Evolutionary conservation across 1,140 invertebrate species (phyloP).

Genomic region (Dolichoris vasculosae): DNA sequence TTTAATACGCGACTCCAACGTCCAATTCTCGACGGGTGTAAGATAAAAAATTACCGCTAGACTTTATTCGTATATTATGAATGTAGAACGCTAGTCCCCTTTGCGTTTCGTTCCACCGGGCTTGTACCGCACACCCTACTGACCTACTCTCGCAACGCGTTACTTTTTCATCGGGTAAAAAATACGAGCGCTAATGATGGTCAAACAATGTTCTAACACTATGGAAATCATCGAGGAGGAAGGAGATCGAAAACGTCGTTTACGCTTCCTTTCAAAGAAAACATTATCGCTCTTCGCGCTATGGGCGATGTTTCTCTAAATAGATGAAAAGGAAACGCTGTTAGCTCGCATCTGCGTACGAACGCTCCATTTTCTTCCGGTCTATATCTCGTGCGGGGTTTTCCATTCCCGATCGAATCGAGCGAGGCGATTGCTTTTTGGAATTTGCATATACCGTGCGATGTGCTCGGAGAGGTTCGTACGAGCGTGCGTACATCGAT

Average conservation of each 20-base stretch:
- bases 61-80: conserved; percentile 20
- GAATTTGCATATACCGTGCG: not conserved
- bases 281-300: not conserved
- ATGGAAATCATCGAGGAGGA: not conserved
- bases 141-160: conserved; percentile 51
- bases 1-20: not conserved
- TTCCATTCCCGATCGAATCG: not conserved
- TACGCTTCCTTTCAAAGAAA: not conserved
- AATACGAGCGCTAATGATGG: conserved; percentile 20
- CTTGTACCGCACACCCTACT: conserved; percentile 25
- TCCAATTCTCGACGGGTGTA: conserved; percentile 1
- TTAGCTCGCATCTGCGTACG: conserved; percentile 29
- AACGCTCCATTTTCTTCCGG: conserved; percentile 18
- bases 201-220: not conserved
- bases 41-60: conserved; percentile 1
- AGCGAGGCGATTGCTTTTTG: conserved; percentile 9
- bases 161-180: conserved; percentile 35
- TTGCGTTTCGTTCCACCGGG: conserved; percentile 10
- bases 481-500: no score
- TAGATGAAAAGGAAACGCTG: conserved; percentile 27
- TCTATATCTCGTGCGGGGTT: no score
- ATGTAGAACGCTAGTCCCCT: conserved; percentile 14
- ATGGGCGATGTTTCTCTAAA: not conserved
- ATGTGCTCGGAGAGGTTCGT: no score
- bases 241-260: not conserved